Conservation (phyloP, 2,113 vertebrate species). For the Agapornis roseicollis region DNA sequence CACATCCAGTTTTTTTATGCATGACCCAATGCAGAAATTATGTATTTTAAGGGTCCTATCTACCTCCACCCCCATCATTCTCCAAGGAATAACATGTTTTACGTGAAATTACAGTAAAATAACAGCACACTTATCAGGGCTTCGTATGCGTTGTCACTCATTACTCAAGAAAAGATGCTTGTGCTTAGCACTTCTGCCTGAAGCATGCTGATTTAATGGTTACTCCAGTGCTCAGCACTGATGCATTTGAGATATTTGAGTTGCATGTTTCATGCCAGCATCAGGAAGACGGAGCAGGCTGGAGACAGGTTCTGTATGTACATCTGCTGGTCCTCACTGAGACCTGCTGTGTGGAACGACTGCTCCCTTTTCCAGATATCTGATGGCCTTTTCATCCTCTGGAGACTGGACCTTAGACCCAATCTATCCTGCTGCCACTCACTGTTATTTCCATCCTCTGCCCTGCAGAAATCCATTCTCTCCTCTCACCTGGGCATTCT, state of each 20-base stretch:
- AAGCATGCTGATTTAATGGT: neutral
- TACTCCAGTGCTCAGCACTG: neutral
- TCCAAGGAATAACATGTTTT: neutral
- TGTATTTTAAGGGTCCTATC: neutral
- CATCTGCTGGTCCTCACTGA: neutral
- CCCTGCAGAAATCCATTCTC: neutral
- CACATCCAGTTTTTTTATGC: neutral
- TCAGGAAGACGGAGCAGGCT: neutral
- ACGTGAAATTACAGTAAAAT: neutral
- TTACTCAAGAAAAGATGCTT: neutral
- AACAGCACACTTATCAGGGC: neutral
- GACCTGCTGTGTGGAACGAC: neutral
- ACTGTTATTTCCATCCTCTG: neutral
- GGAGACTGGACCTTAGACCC: neutral
- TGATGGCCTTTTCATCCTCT: neutral
- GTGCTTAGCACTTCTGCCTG: neutral
- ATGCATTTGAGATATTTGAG: neutral
- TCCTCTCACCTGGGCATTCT: neutral
- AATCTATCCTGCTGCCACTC: neutral
- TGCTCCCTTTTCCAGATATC: neutral
- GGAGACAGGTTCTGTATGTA: neutral
- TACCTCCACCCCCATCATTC: neutral
- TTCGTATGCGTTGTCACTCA: neutral
- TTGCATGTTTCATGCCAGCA: neutral
- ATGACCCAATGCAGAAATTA: conserved; percentile 52